Evolutionary conservation across 2,888 invertebrate genomes (phyloP).

Genomic region (Drosophila parthenogenetica): DNA sequence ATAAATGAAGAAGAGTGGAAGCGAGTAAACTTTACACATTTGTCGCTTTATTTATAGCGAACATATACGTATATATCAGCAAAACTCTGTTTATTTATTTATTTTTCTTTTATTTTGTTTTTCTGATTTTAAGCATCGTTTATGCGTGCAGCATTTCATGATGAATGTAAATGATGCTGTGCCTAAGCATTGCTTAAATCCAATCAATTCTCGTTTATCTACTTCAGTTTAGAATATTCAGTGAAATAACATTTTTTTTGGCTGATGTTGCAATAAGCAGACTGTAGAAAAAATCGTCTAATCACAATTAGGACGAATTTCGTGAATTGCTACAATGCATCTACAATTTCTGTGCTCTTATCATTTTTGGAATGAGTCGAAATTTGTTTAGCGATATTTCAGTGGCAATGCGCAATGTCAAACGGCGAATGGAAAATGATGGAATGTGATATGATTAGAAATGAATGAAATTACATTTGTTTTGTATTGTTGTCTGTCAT

Average conservation of each 20-base stretch:
- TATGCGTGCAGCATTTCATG: constrained; percentile 21
- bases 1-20: constrained; percentile 1
- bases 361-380: constrained; percentile 19
- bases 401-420: constrained; percentile 36
- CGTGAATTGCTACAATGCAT: constrained; percentile 15
- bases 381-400: constrained; percentile 40
- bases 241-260: not conserved
- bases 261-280: not conserved
- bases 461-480: constrained; percentile 61
- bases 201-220: not conserved
- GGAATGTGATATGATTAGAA: constrained; percentile 70
- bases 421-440: constrained; percentile 18
- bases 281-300: not conserved
- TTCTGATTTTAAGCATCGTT: constrained; percentile 41
- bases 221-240: not conserved
- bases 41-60: constrained; percentile 69
- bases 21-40: constrained; percentile 71
- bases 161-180: constrained; percentile 4
- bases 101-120: constrained; percentile 6
- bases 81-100: constrained; percentile 24
- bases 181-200: not conserved
- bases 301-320: constrained; percentile 11
- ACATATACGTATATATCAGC: constrained; percentile 38
- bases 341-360: not conserved
- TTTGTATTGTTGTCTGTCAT: constrained; percentile 29